phyloP scores from a whole-genome alignment of 2,113 vertebrate species.

The Chaetodon auriga region DNA sequence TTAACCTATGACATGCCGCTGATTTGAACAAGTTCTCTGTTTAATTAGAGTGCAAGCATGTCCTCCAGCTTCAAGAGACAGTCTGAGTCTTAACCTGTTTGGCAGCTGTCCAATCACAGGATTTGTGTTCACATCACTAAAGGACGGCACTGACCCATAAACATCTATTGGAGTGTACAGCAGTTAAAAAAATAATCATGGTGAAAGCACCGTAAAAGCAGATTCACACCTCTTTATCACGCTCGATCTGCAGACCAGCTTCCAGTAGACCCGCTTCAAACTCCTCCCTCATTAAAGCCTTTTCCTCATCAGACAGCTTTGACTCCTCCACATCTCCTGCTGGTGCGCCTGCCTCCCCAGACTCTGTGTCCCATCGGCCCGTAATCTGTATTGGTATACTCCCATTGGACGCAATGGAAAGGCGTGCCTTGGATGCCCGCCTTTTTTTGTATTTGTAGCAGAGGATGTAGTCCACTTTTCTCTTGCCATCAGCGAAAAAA shows the following conservation, averaged over 20 bases:
- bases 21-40: conserved; percentile 15
- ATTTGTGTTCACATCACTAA: conserved; percentile 41
- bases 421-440: conserved; percentile 45
- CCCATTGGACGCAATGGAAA: conserved; percentile 87
- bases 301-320: conserved; percentile 86
- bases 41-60: conserved; percentile 22
- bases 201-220: conserved; percentile 21
- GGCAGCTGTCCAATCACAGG: conserved; percentile 53
- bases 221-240: conserved; percentile 86
- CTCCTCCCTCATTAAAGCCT: conserved; percentile 89
- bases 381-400: conserved; percentile 62
- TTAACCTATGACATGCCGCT: neutral
- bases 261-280: conserved; percentile 91
- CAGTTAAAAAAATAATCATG: conserved; percentile 20
- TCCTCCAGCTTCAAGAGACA: conserved; percentile 20
- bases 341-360: conserved; percentile 64
- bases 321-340: conserved; percentile 79
- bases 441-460: conserved; percentile 93
- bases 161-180: neutral
- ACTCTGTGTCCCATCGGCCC: conserved; percentile 36
- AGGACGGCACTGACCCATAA: conserved; percentile 22
- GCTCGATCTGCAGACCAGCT: conserved; percentile 93
- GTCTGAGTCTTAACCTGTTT: conserved; percentile 55
- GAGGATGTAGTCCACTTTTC: conserved; percentile 95
- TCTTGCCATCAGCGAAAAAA: conserved; percentile 90